A percentile compares a stretch with the other conserved stretches of the same genome.
These are phyloP conservation scores for human DNA, from an alignment of 2,113 vertebrate species.

Conservation along the genomic window GRCh38 chr5:44410501-44411000, in stretches of 20 bases:
- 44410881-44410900: background rate
- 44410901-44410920: background rate
- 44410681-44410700: background rate
- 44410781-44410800: background rate
- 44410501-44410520: background rate
- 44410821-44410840: background rate
- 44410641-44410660: background rate
- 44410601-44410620: background rate
- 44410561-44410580: background rate
- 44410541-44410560: background rate
- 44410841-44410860: background rate
- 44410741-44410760: background rate
- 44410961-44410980: background rate
- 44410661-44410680: background rate
- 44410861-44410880: background rate
- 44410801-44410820: background rate
- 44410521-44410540: background rate
- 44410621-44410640: background rate
- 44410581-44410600: background rate
- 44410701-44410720: background rate
- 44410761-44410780: background rate
- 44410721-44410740: background rate
- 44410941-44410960: background rate
- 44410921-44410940: background rate
- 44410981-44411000: background rate